These are phyloP conservation scores for Autographa gamma DNA, from an alignment of 2,888 invertebrate species.

Conservation along the genomic window DNA sequence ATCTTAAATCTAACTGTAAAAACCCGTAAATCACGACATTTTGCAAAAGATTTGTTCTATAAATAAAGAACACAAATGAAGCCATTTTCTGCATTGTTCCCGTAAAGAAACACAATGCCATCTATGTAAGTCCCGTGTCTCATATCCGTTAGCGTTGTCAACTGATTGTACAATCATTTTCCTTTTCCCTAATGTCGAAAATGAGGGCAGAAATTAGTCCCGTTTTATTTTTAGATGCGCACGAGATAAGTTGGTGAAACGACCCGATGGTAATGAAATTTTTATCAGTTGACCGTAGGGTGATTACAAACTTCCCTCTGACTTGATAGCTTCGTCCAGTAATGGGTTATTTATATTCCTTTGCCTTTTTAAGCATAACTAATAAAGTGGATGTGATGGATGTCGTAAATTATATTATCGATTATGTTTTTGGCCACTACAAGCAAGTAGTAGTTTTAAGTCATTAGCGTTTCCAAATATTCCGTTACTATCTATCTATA, in stretches of 20 bases:
- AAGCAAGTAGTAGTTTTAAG: no score
- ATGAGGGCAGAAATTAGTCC: constrained; percentile 36
- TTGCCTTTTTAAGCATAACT: constrained; percentile 7
- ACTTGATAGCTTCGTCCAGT: constrained; percentile 30
- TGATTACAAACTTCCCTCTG: constrained; percentile 50
- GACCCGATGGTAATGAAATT: constrained; percentile 33
- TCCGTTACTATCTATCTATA: no score
- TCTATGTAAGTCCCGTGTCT: constrained; percentile 4
- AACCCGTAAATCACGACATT: not conserved
- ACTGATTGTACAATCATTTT: constrained; percentile 14
- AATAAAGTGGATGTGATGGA: not conserved
- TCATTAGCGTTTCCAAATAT: no score
- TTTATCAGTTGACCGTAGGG: constrained; percentile 45
- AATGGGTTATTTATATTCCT: constrained; percentile 40
- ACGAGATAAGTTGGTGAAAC: constrained; percentile 27
- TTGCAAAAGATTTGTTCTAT: not conserved
- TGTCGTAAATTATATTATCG: not conserved
- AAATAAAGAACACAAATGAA: constrained; percentile 4
- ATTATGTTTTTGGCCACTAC: no score
- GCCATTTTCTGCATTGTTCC: constrained; percentile 1
- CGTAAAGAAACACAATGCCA: not conserved
- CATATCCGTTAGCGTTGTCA: not conserved
- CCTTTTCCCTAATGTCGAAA: constrained; percentile 29
- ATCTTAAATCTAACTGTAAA: not conserved
- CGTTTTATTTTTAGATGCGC: constrained; percentile 51